Conservation (phyloP, 1,140 invertebrate species). For the Lasioglossum baleicum region DNA sequence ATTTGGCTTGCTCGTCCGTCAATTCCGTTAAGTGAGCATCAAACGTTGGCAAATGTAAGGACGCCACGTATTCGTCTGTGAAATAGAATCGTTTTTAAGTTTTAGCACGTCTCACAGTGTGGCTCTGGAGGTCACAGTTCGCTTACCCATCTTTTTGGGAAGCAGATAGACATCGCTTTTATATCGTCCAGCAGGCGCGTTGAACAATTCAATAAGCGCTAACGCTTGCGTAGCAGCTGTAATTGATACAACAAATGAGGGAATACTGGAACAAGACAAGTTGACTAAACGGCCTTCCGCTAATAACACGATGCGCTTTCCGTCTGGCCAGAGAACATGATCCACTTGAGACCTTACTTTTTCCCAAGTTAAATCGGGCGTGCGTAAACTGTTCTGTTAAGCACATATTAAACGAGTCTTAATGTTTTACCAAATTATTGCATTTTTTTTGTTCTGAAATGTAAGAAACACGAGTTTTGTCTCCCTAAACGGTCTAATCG, state of each 20-base stretch:
- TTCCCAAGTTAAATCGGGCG: slow-evolving; percentile 97
- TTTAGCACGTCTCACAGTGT: no score
- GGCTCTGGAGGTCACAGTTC: not conserved
- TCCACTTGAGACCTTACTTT: slow-evolving; percentile 98
- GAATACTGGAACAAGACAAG: slow-evolving; percentile 97
- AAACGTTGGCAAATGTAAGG: slow-evolving; percentile 96
- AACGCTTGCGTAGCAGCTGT: slow-evolving; percentile 96
- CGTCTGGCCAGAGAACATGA: slow-evolving; percentile 97
- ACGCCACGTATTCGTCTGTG: slow-evolving; percentile 97
- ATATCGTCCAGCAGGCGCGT: slow-evolving; percentile 95
- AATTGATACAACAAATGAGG: slow-evolving; percentile 98
- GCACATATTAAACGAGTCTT: slow-evolving; percentile 61
- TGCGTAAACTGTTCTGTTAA: slow-evolving; percentile 92
- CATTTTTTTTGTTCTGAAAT: slow-evolving; percentile 50
- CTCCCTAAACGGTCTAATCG: slow-evolving; percentile 20
- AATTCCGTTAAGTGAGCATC: slow-evolving; percentile 98
- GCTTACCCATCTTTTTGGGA: slow-evolving; percentile 97
- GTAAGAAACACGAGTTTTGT: slow-evolving; percentile 47
- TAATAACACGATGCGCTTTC: slow-evolving; percentile 94
- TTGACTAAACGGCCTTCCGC: slow-evolving; percentile 98
- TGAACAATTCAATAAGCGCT: slow-evolving; percentile 97
- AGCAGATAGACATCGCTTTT: slow-evolving; percentile 97
- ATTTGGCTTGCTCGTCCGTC: slow-evolving; percentile 98
- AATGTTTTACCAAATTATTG: slow-evolving; percentile 50
- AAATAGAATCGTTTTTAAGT: slow-evolving; percentile 42